Evolutionary conservation across 2,797 vertebrate species (phyloP), one percentile per base, ranked within the genome.

Genomic region (Diglossa cyanea): DNA sequence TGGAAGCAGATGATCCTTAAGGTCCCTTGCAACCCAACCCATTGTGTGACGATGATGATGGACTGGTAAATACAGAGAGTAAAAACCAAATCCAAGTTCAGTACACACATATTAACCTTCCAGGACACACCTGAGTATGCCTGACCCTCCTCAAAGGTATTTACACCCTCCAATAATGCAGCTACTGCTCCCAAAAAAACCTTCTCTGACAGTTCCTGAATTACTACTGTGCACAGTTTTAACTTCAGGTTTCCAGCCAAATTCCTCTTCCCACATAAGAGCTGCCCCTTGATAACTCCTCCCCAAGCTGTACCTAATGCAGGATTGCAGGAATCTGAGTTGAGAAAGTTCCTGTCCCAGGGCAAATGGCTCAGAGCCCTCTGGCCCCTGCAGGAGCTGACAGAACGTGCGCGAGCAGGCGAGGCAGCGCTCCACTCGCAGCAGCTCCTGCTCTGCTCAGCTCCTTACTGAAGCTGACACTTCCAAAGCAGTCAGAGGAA

Each of bases 401-500:
- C n/a, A 7, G 68, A 45, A 53, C 1, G 1, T 6, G 33, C 39
- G 23, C 0, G 0, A 61, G 79, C 73, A 82, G 70, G 14, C 1
- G 1, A 44, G 67, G 90, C 63, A 74, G 60, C 13, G 39, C 67
- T 25, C 30, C 13, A 2, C 72, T 61, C 3, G 0, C 71, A 63
- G 19, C 47, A 54, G 60, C 50, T 45, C 31, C 54, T 8, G 39
- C 68, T 50, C 85, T 31, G 42, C 79, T 71, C 11, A 0, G 9
- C 21, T 18, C 90, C 53, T 37, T 5, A 44, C 65, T 21, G 68
- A 68, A 73, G 61, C 66, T 2, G 1, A 65, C 23, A 4, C 66
- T 68, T 88, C 65, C 92, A 92, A 77, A 94, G 86, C 80, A 87
- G 30, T 9, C 88, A 40, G 45, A 95, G 35, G 33, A 65, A 84